Evolutionary conservation across 30 jellyfish, hydroid and myxozoan genomes (phyloP), one percentile per base, ranked within the genome.

Genomic region (Cassiopea andromeda): DNA sequence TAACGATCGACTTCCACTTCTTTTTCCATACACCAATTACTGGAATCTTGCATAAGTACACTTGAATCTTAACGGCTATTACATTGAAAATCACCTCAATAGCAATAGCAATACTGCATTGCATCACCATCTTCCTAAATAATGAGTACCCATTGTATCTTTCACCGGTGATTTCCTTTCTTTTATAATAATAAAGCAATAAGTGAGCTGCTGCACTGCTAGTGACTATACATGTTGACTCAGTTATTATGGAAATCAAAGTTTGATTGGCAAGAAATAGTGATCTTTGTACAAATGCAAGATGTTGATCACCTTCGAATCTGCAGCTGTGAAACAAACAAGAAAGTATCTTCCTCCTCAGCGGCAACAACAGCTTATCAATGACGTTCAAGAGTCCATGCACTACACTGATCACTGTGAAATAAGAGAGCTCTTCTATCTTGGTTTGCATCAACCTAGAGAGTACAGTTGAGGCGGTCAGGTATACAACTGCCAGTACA

Each of bases 331-430:
- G 12, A 54, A 6, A 54, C 18, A 75, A 5, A 18, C 15, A 5
- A 8, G 44, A 16, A 2, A 58, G 38, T 15, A 75, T 8, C n/a
- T 49, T 48, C 7, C 69, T 38, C 74, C 82, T 73, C 67, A 81
- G 15, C 1, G 90, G 90, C 90, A 61, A 54, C 43, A 48, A 59
- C 45, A 81, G 90, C 46, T 81, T 81, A 38, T 81, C 90, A 1
- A 66, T 17, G 17, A 81, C 90, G 49, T 81, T 81, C 8, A 81
- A 73, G 72, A 66, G 1, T 43, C 90, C 82, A 61, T 81, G 90
- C 38, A 66, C 90, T 19, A 81, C 15, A 50, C 90, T 81, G 90
- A 81, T 81, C 66, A 66, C 47, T 1, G 67, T 69, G 72, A 81
- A 81, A 7, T 49, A 7, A 44, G 1, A 15, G 50, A 81, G 48